A percentile compares a stretch with the other conserved stretches of the same genome.
Conservation (phyloP, 2,113 vertebrate genomes). For the Saccopteryx leptura region DNA sequence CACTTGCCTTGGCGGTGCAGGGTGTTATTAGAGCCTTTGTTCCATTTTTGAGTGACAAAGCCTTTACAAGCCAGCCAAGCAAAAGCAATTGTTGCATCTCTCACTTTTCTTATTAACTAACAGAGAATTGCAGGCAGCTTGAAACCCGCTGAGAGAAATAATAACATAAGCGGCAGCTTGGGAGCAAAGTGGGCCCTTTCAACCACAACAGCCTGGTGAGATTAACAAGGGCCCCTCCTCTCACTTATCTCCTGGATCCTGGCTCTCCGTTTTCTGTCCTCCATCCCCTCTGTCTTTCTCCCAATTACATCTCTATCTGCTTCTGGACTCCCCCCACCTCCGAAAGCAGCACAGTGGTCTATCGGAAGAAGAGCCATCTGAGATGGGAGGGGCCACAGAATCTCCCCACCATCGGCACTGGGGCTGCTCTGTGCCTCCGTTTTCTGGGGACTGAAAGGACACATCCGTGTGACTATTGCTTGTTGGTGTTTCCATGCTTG, state of each 20-base stretch:
- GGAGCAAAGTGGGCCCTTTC: slow-evolving; percentile 83
- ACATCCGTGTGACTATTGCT: accelerated
- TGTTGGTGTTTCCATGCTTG: background rate
- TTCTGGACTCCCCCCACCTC: background rate
- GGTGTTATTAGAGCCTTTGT: slow-evolving; percentile 90
- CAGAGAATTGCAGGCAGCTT: slow-evolving; percentile 82
- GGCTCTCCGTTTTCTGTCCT: background rate
- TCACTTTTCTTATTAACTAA: slow-evolving; percentile 88
- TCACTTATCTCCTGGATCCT: background rate
- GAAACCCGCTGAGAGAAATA: slow-evolving; percentile 82
- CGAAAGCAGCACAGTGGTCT: background rate
- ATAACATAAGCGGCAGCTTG: slow-evolving; percentile 79
- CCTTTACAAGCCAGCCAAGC: slow-evolving; percentile 89
- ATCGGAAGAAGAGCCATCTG: accelerated
- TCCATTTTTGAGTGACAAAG: slow-evolving; percentile 86
- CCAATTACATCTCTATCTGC: background rate
- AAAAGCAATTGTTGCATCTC: slow-evolving; percentile 89
- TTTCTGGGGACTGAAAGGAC: background rate
- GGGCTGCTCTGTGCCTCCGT: background rate
- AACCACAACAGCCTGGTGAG: slow-evolving; percentile 72
- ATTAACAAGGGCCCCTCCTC: slow-evolving; percentile 76
- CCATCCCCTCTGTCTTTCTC: background rate
- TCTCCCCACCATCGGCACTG: background rate
- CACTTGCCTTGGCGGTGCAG: slow-evolving; percentile 83
- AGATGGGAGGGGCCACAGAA: accelerated